Evolutionary conservation across 2,113 vertebrate genomes (phyloP), one percentile per base, ranked within the genome.

Genomic region (Aphyosemion australe): DNA sequence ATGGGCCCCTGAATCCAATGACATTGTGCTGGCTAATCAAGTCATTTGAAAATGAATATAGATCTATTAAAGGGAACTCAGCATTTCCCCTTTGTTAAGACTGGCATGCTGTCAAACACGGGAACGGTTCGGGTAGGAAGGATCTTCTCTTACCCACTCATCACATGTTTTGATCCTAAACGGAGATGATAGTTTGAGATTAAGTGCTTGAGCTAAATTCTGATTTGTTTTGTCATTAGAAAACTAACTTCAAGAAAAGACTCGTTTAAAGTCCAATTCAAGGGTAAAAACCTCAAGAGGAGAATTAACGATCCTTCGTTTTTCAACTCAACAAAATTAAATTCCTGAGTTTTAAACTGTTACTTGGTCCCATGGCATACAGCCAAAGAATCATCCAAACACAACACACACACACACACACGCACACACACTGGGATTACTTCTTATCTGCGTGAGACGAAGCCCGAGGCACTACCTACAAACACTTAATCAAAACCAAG

Each of bases 21-120:
- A 92, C 91, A 93, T 89, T 90, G 90, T 91, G 91, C 91, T 92
- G 90, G 91, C 91, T 93, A 93, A 93, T 93, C 93, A 93, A 92
- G 90, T 93, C 90, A 92, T 93, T 93, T 92, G 89, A 88, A 91
- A 92, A 93, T 89, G 89, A 93, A 92, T 93, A 91, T 91, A 92
- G 89, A 93, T 92, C 90, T 92, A 93, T 93, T 93, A 93, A 90
- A 87, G 83, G 87, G 85, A 88, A 88, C 86, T 85, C 87, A 75
- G 84, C 87, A 83, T 89, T 91, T 90, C 80, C 67, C 85, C 78
- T 89, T 89, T 85, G 86, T 91, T 89, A 87, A 82, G 85, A 89
- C 89, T 88, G 76, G 89, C 87, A 83, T 84, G 85, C 81, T 84
- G 89, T 90, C 84, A 90, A 88, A 90, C 85, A 86, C 49, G 58